These are phyloP conservation scores for Celastrina argiolus DNA, from an alignment of 2,888 invertebrate species.

Conservation along the genomic window DNA sequence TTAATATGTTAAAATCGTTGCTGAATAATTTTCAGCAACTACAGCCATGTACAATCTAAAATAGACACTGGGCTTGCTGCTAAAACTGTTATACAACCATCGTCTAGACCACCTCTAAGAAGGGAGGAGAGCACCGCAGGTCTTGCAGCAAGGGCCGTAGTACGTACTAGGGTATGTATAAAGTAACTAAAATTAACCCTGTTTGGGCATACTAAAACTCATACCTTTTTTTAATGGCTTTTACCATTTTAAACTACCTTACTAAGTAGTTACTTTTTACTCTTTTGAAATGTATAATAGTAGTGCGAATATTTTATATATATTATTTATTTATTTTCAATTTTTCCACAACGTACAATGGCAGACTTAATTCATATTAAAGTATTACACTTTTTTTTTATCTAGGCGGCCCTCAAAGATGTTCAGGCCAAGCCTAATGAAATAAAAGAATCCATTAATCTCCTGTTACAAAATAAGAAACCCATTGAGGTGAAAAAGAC, in stretches of 20 bases:
- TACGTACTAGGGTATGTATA: constrained; percentile 48
- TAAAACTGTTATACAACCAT: constrained; percentile 46
- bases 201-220: no score
- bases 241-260: no score
- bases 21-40: constrained; percentile 56
- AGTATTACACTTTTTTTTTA: constrained; percentile 28
- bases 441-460: constrained; percentile 47
- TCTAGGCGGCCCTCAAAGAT: constrained; percentile 56
- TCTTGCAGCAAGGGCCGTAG: constrained; percentile 53
- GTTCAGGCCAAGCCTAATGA: constrained; percentile 47
- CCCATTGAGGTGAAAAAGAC: constrained; percentile 45
- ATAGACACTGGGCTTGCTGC: constrained; percentile 60
- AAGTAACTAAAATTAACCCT: neutral
- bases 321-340: no score
- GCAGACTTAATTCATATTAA: no score
- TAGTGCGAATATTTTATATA: no score
- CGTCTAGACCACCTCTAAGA: constrained; percentile 54
- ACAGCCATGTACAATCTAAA: constrained; percentile 69
- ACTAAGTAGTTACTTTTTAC: no score
- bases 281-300: neutral
- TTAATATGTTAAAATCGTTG: neutral
- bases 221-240: no score
- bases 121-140: constrained; percentile 67
- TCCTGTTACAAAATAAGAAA: constrained; percentile 48
- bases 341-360: no score